phyloP scores from a whole-genome alignment of 2,888 invertebrate genomes.

The Tetramorium bicarinatum region DNA sequence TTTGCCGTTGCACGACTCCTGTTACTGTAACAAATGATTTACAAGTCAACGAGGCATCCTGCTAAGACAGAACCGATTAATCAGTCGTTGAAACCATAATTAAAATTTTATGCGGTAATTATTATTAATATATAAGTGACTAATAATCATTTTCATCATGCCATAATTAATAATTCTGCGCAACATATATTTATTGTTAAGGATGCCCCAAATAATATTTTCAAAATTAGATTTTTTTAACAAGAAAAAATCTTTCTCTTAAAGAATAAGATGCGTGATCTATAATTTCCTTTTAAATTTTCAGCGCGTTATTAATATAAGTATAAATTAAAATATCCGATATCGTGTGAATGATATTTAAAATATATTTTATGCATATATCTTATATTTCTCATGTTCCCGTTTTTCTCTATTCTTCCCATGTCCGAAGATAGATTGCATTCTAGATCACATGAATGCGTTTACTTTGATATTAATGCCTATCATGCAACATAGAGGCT shows the following conservation, averaged over 20 bases:
- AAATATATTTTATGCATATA: background rate
- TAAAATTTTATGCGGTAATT: background rate
- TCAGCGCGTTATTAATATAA: background rate
- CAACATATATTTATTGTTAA: background rate
- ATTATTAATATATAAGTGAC: background rate
- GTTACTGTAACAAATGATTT: conserved; percentile 77
- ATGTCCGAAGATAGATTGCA: background rate
- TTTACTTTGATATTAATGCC: conserved; percentile 11
- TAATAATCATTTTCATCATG: background rate
- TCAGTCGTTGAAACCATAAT: background rate
- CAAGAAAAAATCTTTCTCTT: background rate
- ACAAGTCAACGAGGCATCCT: conserved; percentile 51
- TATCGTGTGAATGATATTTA: background rate
- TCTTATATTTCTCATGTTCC: background rate
- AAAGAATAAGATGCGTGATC: background rate
- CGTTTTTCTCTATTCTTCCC: background rate
- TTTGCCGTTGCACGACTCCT: conserved; percentile 77
- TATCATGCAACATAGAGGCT: background rate
- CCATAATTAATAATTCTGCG: background rate
- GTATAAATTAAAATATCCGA: background rate
- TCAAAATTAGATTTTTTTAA: background rate
- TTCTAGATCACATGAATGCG: background rate
- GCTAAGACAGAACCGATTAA: background rate
- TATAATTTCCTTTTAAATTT: background rate
- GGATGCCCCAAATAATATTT: background rate